phyloP scores from a whole-genome alignment of 1,140 invertebrate genomes.

The Solenopsis fugax region DNA sequence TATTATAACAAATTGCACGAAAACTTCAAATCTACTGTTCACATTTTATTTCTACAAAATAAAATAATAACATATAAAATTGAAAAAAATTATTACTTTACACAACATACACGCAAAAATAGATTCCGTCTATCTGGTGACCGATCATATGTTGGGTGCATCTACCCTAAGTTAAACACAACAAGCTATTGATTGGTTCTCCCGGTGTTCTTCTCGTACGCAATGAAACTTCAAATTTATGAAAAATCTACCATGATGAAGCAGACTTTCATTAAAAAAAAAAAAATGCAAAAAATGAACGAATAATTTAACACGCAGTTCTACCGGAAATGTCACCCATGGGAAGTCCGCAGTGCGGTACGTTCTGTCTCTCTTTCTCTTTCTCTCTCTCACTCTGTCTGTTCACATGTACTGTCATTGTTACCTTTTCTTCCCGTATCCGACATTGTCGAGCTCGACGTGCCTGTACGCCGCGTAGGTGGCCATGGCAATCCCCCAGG shows the following conservation, averaged over 20 bases:
- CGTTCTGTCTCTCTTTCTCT: neutral
- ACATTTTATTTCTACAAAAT: neutral
- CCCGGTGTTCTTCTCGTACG: neutral
- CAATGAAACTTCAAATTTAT: neutral
- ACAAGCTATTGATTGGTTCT: constrained; percentile 19
- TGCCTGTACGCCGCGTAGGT: constrained; percentile 91
- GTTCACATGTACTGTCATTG: neutral
- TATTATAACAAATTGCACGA: neutral
- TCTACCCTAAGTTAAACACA: constrained; percentile 2
- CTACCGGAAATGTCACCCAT: constrained; percentile 19
- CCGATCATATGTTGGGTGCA: neutral
- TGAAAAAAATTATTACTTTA: neutral
- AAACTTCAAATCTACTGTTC: neutral
- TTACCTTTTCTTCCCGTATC: constrained; percentile 91
- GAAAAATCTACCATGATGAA: neutral
- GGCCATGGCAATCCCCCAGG: constrained; percentile 86
- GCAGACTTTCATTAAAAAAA: neutral
- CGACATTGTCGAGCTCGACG: constrained; percentile 90
- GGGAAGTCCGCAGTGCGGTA: constrained; percentile 67
- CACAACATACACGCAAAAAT: neutral
- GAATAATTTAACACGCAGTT: neutral
- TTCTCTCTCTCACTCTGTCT: neutral
- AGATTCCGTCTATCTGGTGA: neutral
- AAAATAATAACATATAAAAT: neutral
- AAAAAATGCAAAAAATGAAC: neutral